Percentiles rank a stretch among this genome's conserved stretches.
These are phyloP conservation scores for Smithornis capensis DNA, from an alignment of 2,113 vertebrate genomes.

Conservation along the genomic window DNA sequence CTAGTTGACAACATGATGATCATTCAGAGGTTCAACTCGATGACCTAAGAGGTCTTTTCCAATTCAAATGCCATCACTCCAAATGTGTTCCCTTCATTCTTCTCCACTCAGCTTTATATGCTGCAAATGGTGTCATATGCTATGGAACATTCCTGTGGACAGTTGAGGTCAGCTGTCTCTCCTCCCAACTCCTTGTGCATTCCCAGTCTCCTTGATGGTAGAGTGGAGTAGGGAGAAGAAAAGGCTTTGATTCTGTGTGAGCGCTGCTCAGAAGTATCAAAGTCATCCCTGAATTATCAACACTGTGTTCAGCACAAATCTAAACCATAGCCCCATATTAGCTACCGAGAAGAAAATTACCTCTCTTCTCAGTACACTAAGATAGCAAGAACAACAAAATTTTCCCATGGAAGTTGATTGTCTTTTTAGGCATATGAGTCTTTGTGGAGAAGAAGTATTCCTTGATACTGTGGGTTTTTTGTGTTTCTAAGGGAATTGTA, in stretches of 20 bases:
- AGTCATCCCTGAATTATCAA: background rate
- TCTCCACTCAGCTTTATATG: background rate
- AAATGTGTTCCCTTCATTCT: background rate
- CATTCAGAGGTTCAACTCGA: accelerated
- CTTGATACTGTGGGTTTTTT: background rate
- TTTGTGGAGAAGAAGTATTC: background rate
- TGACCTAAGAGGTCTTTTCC: background rate
- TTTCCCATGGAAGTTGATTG: background rate
- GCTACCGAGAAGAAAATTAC: background rate
- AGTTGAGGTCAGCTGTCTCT: background rate
- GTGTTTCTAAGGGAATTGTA: conserved; percentile 23
- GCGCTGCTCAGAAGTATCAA: background rate
- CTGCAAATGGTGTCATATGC: accelerated
- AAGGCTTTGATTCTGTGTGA: background rate
- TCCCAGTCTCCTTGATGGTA: too few relatives aligned
- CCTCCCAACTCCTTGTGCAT: background rate
- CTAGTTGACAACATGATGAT: background rate
- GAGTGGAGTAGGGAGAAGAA: background rate
- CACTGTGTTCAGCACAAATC: background rate
- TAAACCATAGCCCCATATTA: background rate
- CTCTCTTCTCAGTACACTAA: accelerated
- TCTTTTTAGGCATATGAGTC: background rate
- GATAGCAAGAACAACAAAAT: background rate
- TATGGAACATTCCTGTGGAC: background rate
- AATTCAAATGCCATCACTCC: accelerated